phyloP scores from a whole-genome alignment of 1,140 invertebrate genomes.

The Pogonomyrmex barbatus region DNA sequence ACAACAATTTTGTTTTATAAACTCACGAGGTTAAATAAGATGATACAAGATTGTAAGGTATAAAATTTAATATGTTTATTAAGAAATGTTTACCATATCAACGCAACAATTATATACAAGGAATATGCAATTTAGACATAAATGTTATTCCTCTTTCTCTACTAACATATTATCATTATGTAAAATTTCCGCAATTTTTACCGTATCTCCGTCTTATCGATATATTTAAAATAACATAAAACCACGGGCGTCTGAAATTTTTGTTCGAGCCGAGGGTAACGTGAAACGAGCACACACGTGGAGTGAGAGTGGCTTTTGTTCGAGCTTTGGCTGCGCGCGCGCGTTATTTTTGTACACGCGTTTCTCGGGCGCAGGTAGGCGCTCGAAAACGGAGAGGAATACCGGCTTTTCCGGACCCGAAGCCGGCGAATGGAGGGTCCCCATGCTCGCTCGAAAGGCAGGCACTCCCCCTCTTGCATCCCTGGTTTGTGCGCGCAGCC shows the following conservation, averaged over 20 bases:
- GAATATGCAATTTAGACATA: not conserved
- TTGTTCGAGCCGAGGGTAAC: conserved; percentile 2
- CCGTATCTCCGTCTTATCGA: conserved; percentile 7
- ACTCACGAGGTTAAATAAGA: not conserved
- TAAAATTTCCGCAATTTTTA: conserved; percentile 1
- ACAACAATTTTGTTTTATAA: no score
- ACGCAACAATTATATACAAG: not conserved
- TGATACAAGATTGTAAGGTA: not conserved
- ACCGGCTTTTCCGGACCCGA: conserved; percentile 54
- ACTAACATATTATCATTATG: not conserved
- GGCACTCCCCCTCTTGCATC: not conserved
- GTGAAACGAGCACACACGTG: not conserved
- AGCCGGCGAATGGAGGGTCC: not conserved
- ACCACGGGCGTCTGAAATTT: conserved; percentile 11
- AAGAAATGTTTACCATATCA: not conserved
- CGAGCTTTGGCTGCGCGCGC: not conserved
- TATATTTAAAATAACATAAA: conserved; percentile 39
- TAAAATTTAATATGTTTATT: not conserved
- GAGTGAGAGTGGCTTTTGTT: conserved; percentile 22
- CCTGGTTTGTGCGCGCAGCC: conserved; percentile 27
- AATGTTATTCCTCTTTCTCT: conserved; percentile 5
- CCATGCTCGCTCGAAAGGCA: conserved; percentile 13
- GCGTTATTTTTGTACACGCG: conserved; percentile 29
- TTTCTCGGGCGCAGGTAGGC: conserved; percentile 37
- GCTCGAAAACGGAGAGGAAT: conserved; percentile 45